Evolutionary conservation across 2,797 vertebrate species (phyloP).

Genomic region (Ptychadena robeensis): DNA sequence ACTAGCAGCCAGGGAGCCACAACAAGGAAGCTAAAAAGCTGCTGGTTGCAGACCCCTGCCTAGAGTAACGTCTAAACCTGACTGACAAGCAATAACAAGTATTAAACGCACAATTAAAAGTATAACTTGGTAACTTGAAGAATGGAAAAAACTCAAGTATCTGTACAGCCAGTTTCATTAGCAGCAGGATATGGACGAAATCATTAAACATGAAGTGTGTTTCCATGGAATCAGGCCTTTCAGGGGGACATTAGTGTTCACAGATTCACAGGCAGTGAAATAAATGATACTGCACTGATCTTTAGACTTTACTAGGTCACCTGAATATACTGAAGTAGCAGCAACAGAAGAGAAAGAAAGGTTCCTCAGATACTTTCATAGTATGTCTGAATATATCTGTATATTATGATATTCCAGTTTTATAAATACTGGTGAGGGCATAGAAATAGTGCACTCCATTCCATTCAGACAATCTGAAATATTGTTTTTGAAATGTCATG

Average conservation of each 20-base stretch:
- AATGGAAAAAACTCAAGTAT: background rate
- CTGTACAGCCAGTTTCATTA: conserved; percentile 59
- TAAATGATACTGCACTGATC: conserved; percentile 66
- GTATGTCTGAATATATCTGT: background rate
- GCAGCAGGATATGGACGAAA: conserved; percentile 66
- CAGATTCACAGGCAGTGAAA: conserved; percentile 67
- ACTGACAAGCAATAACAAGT: background rate
- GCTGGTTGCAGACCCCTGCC: too few species aligned
- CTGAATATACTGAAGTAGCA: conserved; percentile 62
- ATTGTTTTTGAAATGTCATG: too few species aligned
- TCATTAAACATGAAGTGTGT: conserved; percentile 66
- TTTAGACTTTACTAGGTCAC: conserved; percentile 67
- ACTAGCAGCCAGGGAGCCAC: too few species aligned
- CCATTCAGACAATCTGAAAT: too few species aligned
- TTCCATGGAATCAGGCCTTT: conserved; percentile 76
- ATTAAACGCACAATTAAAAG: background rate
- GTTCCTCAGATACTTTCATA: background rate
- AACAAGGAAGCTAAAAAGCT: too few species aligned
- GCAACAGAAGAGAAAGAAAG: conserved; percentile 3
- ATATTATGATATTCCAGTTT: background rate
- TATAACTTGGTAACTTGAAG: background rate
- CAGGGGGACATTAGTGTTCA: conserved; percentile 67
- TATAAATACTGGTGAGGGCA: background rate
- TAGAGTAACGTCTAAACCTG: background rate
- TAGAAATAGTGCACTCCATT: too few species aligned